Percentiles rank a stretch among this genome's conserved stretches.
Conservation (phyloP, 1,140 invertebrate species). For the Tetragonula clypearis region DNA sequence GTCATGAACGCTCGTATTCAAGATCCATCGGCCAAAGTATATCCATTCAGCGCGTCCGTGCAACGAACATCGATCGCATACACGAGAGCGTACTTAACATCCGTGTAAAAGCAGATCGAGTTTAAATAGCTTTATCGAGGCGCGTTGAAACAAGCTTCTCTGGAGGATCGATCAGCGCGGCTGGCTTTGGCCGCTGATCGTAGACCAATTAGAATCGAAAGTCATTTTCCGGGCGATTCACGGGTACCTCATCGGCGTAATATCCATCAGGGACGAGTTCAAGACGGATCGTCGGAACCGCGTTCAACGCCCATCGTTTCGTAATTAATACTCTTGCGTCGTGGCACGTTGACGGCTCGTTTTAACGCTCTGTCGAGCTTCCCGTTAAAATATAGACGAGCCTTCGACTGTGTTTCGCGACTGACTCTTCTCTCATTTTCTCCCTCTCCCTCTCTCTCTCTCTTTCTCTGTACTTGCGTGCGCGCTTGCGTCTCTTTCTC, state of each 20-base stretch:
- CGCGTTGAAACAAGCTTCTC: neutral
- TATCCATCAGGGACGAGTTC: constrained; percentile 27
- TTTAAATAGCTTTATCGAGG: constrained; percentile 1
- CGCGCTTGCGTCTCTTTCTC: neutral
- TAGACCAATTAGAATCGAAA: constrained; percentile 47
- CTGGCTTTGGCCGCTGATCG: neutral
- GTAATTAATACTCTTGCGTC: constrained; percentile 61
- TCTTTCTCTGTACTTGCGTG: neutral
- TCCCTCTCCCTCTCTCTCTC: neutral
- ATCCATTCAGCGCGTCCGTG: neutral
- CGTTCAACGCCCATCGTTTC: constrained; percentile 58
- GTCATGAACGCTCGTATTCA: neutral
- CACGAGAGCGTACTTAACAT: neutral
- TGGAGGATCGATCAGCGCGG: constrained; percentile 6
- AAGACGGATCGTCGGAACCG: constrained; percentile 29
- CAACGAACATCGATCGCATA: neutral
- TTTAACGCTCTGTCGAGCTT: constrained; percentile 61
- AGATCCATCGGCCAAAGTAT: neutral
- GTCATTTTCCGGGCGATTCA: constrained; percentile 26
- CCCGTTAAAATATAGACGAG: constrained; percentile 64
- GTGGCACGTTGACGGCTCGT: constrained; percentile 58
- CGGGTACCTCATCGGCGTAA: constrained; percentile 18
- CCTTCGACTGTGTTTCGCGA: constrained; percentile 32
- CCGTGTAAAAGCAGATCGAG: neutral
- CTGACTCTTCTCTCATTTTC: constrained; percentile 37